phyloP scores from a whole-genome alignment of 2,797 vertebrate genomes.

The Tadarida brasiliensis region DNA sequence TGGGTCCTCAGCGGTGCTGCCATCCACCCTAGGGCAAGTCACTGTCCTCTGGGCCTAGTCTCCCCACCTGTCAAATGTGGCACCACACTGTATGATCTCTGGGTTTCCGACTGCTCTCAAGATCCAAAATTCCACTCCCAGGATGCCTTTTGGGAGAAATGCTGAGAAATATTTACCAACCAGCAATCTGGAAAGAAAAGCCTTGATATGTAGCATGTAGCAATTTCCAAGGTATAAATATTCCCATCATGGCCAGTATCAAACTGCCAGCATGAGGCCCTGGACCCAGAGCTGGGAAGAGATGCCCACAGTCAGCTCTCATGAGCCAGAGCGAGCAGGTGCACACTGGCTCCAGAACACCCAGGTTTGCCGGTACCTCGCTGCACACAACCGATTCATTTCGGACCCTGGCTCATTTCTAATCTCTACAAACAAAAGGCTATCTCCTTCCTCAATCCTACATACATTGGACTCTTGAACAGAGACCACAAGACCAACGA shows the following conservation, averaged over 20 bases:
- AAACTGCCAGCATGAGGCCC: neutral
- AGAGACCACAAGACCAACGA: neutral
- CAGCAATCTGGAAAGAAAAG: neutral
- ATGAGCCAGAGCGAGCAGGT: neutral
- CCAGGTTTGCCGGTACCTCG: neutral
- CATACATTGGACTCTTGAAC: neutral
- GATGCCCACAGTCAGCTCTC: fast-evolving
- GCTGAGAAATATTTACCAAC: neutral
- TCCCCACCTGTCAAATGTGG: neutral
- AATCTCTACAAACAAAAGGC: neutral
- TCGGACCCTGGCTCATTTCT: neutral
- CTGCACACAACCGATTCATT: neutral
- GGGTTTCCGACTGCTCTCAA: neutral
- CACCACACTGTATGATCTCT: neutral
- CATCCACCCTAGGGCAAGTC: neutral
- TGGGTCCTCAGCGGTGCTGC: neutral
- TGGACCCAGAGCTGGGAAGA: neutral
- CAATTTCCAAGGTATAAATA: conserved; percentile 1
- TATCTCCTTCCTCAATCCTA: neutral
- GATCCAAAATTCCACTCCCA: neutral
- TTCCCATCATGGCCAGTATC: neutral
- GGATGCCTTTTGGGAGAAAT: neutral
- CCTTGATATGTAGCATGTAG: neutral
- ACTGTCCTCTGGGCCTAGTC: neutral
- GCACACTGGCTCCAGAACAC: neutral